These are phyloP conservation scores for Mustelus asterias DNA, from an alignment of 2,113 vertebrate species.

Conservation along the genomic window DNA sequence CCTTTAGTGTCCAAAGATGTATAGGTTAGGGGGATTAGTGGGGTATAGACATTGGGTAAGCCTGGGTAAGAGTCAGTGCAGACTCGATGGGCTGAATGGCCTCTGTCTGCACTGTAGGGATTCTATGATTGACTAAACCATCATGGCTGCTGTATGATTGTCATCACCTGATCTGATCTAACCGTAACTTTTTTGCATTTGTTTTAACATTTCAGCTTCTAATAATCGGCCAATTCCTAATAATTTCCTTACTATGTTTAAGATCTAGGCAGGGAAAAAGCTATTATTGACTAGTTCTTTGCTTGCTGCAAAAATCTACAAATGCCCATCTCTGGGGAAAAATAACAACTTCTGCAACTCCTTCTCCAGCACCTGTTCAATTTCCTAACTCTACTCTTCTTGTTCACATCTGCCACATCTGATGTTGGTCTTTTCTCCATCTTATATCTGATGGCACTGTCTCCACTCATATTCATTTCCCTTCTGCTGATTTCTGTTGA, in stretches of 20 bases:
- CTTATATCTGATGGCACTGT: not conserved
- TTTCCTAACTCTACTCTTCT: not conserved
- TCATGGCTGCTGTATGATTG: not conserved
- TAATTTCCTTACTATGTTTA: not conserved
- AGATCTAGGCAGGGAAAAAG: not conserved
- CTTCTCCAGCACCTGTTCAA: not conserved
- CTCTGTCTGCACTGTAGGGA: too few relatives aligned
- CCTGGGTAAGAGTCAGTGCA: too few relatives aligned
- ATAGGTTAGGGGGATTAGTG: too few relatives aligned
- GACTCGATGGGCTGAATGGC: too few relatives aligned
- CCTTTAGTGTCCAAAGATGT: too few relatives aligned
- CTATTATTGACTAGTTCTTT: not conserved
- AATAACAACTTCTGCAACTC: not conserved
- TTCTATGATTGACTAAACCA: not conserved
- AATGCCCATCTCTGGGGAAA: not conserved
- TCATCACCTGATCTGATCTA: not conserved
- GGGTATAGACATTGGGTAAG: too few relatives aligned
- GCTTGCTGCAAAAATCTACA: not conserved
- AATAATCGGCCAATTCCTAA: not conserved
- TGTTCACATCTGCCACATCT: too few relatives aligned
- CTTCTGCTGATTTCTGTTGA: not conserved
- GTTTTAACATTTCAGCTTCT: not conserved
- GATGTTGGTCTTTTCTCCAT: not conserved
- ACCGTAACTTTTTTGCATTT: not conserved
- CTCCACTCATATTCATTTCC: not conserved